Evolutionary conservation across 2,113 vertebrate species (phyloP), one percentile per base, ranked within the genome.

Genomic region (Mastomys natalensis): DNA sequence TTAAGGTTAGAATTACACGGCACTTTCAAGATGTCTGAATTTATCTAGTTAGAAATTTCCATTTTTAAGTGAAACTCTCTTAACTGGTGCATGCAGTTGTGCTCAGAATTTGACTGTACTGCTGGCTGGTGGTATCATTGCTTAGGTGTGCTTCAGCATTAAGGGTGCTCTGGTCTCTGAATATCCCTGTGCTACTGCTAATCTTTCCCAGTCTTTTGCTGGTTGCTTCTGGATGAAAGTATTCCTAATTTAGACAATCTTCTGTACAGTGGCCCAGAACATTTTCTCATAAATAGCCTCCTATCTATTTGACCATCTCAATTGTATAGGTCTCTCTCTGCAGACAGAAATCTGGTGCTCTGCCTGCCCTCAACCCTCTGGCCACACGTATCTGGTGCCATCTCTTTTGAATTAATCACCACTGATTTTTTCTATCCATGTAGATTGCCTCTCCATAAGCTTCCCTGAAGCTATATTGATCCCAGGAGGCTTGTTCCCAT

Each of bases 31-130:
- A 90, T 70, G 37, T 64, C 43, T 93, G 74, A 88, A 88, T 76
- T 70, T 4, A 70, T 45, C 11, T 62, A 24, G 45, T n/a, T n/a
- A 72, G 72, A 84, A 80, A 92, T 62, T 64, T 68, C 31, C 37
- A 48, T 68, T 94, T 68, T 80, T 92, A 90, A 45, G 66, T 70
- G 64, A 96, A 90, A 4, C 66, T 72, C 70, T 88, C 51, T 80
- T 82, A 66, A 43, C 17, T 80, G 19, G 7, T n/a, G 13, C 87
- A 17, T 10, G n/a, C 0, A 68, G 7, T 5, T 15, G n/a, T 43
- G 55, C 60, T 66, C 86, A 58, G 58, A n/a, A 40, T 92, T 78
- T 85, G 48, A 53, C 77, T 66, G 17, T 95, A 7, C 22, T 40
- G 29, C 8, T 29, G 10, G 8, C 53, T 5, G 43, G 17, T 40